These are phyloP conservation scores for Torymus tubicola DNA, from an alignment of 2,888 invertebrate genomes.

Conservation along the genomic window DNA sequence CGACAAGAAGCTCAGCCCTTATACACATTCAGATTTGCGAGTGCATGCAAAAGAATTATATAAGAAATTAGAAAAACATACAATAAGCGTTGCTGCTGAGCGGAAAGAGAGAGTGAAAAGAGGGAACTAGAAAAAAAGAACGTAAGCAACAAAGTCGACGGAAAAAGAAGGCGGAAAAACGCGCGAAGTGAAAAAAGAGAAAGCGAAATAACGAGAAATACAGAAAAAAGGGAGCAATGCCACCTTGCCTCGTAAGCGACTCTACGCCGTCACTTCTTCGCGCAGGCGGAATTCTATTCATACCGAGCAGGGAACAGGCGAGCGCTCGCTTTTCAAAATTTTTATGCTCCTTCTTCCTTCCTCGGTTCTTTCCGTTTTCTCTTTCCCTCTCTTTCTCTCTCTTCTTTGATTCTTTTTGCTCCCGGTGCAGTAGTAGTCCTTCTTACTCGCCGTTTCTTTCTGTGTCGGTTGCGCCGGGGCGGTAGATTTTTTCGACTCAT, in stretches of 20 bases:
- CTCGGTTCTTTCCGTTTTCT: neutral
- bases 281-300: constrained; percentile 48
- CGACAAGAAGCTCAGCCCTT: too few relatives aligned
- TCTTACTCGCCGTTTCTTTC: neutral
- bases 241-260: constrained; percentile 4
- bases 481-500: constrained; percentile 8
- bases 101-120: neutral
- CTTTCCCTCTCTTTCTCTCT: neutral
- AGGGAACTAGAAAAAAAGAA: neutral
- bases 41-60: neutral
- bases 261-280: constrained; percentile 43
- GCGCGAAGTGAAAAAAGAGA: neutral
- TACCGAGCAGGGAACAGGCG: constrained; percentile 9
- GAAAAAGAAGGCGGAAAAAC: neutral
- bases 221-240: constrained; percentile 3
- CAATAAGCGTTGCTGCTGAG: neutral
- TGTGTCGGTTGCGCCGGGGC: neutral
- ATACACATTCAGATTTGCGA: neutral
- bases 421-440: neutral
- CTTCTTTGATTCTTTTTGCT: neutral
- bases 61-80: constrained; percentile 5
- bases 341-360: constrained; percentile 30
- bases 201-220: neutral
- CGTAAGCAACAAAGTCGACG: neutral
- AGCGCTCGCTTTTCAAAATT: constrained; percentile 37